Evolutionary conservation across 2,888 invertebrate species (phyloP).

Genomic region (Synergus japonicus): DNA sequence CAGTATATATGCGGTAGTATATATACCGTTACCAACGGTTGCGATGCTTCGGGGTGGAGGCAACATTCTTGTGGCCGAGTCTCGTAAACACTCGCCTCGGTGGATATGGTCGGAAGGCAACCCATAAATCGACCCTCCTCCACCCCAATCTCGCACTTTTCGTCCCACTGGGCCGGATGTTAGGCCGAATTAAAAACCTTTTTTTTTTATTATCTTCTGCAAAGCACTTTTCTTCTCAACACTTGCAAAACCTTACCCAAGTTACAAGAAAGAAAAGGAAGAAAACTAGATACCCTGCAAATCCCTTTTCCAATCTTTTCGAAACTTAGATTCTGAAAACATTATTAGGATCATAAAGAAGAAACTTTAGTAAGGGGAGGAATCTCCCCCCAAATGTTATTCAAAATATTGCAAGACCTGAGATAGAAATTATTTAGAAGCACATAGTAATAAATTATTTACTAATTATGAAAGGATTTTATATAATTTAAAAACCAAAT

Average conservation of each 20-base stretch:
- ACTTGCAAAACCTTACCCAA: not conserved
- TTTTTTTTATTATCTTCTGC: constrained; percentile 56
- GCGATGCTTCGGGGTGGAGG: constrained; percentile 53
- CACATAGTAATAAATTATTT: not conserved
- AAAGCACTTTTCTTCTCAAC: constrained; percentile 41
- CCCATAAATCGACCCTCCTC: constrained; percentile 65
- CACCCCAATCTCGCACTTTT: constrained; percentile 40
- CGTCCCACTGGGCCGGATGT: constrained; percentile 59
- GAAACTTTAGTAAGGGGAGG: no score
- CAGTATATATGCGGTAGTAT: constrained; percentile 27
- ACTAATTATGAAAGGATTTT: not conserved
- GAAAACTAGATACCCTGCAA: not conserved
- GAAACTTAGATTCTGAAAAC: not conserved
- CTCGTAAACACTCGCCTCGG: constrained; percentile 67
- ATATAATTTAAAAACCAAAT: not conserved
- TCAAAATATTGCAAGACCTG: not conserved
- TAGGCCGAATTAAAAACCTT: constrained; percentile 71
- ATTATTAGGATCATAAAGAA: not conserved
- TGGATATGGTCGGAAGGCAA: constrained; percentile 51
- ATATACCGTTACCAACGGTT: constrained; percentile 41
- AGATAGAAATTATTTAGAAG: not conserved
- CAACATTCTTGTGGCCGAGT: constrained; percentile 73
- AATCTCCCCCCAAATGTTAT: no score
- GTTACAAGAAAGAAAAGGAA: not conserved
- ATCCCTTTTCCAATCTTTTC: not conserved